Percentiles rank a stretch among this genome's conserved stretches.
Conservation (phyloP, 2,888 invertebrate genomes). For the Pecten maximus region DNA sequence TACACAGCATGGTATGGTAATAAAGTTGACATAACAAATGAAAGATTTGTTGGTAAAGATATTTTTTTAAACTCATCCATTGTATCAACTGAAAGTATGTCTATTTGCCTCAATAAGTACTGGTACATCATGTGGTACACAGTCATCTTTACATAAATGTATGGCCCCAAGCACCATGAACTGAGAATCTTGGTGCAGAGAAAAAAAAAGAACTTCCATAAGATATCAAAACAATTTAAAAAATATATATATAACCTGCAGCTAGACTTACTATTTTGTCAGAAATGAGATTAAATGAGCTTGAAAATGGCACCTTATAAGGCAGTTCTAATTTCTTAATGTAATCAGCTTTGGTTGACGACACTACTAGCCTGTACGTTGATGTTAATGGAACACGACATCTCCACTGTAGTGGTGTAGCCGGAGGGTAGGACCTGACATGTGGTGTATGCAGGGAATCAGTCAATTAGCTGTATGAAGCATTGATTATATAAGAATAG, state of each 20-base stretch:
- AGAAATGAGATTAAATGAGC: not conserved
- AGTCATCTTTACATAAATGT: not conserved
- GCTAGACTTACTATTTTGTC: not conserved
- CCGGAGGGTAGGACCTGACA: not conserved
- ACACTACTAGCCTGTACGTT: not conserved
- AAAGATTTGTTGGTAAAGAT: not conserved
- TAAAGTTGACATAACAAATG: not conserved
- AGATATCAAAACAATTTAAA: not conserved
- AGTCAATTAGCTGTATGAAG: constrained; percentile 33
- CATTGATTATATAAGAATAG: constrained; percentile 25
- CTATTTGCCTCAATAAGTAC: not conserved
- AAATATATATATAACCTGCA: not conserved
- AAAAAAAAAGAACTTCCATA: not conserved
- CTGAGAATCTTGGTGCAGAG: not conserved
- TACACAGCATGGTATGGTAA: not conserved
- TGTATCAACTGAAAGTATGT: no score
- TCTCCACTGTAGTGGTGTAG: not conserved
- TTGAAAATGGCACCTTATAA: not conserved
- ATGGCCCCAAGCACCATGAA: not conserved
- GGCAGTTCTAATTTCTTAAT: not conserved
- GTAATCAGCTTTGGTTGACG: constrained; percentile 11
- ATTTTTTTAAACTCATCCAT: not conserved
- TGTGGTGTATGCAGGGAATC: not conserved
- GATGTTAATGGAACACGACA: constrained; percentile 31
- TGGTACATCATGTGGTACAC: not conserved